Conservation (phyloP, 2,888 invertebrate species). For the Alentia gelatinosa region DNA sequence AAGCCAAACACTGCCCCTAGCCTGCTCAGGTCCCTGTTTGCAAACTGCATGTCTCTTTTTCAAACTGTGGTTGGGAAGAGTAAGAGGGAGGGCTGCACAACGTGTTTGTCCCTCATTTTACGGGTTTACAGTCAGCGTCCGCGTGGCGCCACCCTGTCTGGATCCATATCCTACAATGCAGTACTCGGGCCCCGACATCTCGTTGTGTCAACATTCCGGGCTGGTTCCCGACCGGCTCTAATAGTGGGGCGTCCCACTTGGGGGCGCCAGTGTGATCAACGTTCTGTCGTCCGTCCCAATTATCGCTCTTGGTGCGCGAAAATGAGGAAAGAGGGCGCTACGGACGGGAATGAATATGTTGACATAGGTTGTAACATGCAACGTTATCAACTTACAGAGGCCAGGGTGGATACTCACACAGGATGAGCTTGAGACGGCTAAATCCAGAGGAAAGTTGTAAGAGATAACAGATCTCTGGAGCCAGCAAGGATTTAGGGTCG, state of each 20-base stretch:
- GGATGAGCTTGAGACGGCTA: no score
- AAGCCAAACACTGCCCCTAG: background rate
- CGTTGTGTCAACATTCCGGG: background rate
- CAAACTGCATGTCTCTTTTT: background rate
- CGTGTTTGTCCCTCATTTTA: background rate
- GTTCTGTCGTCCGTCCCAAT: background rate
- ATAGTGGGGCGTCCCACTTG: background rate
- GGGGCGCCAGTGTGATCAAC: background rate
- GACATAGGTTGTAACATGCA: background rate
- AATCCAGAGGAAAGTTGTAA: no score
- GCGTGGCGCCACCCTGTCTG: background rate
- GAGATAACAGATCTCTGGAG: no score
- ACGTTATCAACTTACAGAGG: no score
- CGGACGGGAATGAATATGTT: background rate
- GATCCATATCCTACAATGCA: background rate
- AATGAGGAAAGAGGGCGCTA: background rate
- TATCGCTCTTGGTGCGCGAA: background rate
- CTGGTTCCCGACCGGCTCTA: background rate
- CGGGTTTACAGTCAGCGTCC: background rate
- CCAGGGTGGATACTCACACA: no score
- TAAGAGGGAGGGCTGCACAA: background rate
- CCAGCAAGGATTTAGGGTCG: no score
- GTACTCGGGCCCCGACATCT: background rate
- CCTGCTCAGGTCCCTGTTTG: background rate
- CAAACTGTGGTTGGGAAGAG: no score